Base-by-base conservation (phyloP, 2,888 invertebrate genomes). In the Clepsis dumicolana region DNA sequence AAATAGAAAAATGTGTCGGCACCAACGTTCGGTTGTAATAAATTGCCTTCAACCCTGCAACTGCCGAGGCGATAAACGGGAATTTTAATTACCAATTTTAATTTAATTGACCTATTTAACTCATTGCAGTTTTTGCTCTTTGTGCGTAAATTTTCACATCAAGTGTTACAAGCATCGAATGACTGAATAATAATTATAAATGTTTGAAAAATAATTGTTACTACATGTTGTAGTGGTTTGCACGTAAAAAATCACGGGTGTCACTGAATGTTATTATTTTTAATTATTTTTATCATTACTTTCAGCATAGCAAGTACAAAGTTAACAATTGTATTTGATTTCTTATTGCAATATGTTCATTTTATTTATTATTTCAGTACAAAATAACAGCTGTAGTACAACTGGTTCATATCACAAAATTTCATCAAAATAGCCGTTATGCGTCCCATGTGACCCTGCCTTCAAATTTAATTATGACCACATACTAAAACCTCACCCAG, bases 71-170 rank as follows among this genome's bases (percentile, higher is more conserved):
- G 56, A 38, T 48, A 35, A 25, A 29, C 56, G 50, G 38, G 54
- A 56, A 27, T 62, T 64, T 53, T 67, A 66, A 67, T 66, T 29
- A 25, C 24, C 32, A n/a, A n/a, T 65, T 68, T 68, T 64, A 64
- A 68, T 68, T 63, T 63, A 68, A 68, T 64, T 68, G 52, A 63
- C 62, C 38, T 16, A 52, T 59, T 67, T 57, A 67, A 63, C 18
- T 24, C 41, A 5, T 48, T 57, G n/a, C 35, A 38, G 27, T 67
- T 67, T 62, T 63, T 62, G n/a, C 50, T 53, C 29, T 56, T 56
- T 57, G 50, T 18, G 50, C 21, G 24, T 62, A 27, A 63, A 57
- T 66, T 54, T 56, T 35, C 44, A 41, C 44, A 35, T 61, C 8
- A 50, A 32, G 12, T 16, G 53, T 25, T 12, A 24, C 32, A 21